Base-by-base conservation (phyloP, 2,797 vertebrate species). In the Melanogrammus aeglefinus region DNA sequence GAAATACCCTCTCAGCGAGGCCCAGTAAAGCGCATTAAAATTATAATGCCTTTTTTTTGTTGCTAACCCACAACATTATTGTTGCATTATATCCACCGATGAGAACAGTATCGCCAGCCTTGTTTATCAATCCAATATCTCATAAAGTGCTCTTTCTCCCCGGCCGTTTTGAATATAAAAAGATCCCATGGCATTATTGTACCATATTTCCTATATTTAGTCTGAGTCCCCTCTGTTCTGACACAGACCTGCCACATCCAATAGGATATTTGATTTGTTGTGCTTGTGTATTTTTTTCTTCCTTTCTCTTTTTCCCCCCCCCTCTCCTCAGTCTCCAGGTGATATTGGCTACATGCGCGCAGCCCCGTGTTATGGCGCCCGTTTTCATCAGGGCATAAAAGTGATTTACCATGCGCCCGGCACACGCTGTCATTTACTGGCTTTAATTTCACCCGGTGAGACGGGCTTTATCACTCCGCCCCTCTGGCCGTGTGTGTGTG, bases 311-410 rank as follows among this genome's bases (percentile, higher is more conserved):
- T 86, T 86, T 88, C 31, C 31, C 31, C 29, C 31, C 82, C 82
- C 71, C 79, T 13, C 63, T 27, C 63, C n/a, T 77, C 73, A 81
- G 88, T 90, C 91, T 92, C 90, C 87, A 90, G 89, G 91, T 92
- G 88, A 90, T 90, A 91, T 92, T 92, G 89, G 88, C 89, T 88
- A 91, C 89, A 92, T 91, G 87, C 89, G 90, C 88, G 84, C 86
- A 87, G 88, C 89, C 85, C 84, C 88, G 31, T 92, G 90, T 94
- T 93, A 91, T 91, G 88, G 90, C 86, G 88, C 86, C 90, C 91
- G 88, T 93, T 94, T 51, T 91, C 90, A 93, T 92, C 88, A 88
- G 89, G 90, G 85, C 92, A 94, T 94, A 93, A 94, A 94, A 94
- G 92, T 94, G 93, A 94, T 95, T 94, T 94, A 94, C 91, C 91